Base-by-base conservation (phyloP, 2,797 vertebrate genomes). In the Leptodactylus fallax region DNA sequence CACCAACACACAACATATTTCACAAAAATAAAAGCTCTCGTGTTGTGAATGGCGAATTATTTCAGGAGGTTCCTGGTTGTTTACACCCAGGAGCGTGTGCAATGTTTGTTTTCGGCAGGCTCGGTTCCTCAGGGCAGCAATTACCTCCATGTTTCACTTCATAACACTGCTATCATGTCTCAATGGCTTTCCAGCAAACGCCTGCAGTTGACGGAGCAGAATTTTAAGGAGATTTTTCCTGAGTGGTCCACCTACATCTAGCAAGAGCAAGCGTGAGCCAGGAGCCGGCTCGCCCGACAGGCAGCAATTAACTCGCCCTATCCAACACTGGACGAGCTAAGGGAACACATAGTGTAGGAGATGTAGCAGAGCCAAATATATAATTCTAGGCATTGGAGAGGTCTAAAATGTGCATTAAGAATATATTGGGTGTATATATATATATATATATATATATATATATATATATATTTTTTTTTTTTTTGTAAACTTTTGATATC, bases 161-260 rank as follows among this genome's bases (percentile, higher is more conserved):
- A 76, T 47, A 87, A 76, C 79, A 81, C n/a, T 60, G 9, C 81
- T 7, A 72, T 71, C 81, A 58, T 51, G 53, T 56, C 67, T 83
- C 60, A 56, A 25, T 36, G 83, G 53, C 23, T 61, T 36, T 45
- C 85, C 65, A 60, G 76, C 76, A 85, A 53, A 23, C 23, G 76
- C 84, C 16, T 8, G 14, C 11, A 65, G 56, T 67, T 67, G 25
- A 53, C 53, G 72, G 78, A 72, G 49, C 47, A 53, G 69, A 36
- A 86, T 79, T 74, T 56, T 53, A 77, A 53, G 45, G 69, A 17
- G 58, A 36, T 55, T 27, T 79, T n/a, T 19, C 36, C 76, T 25
- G 77, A 84, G 87, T 55, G 71, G 67, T 63, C 63, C 83, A 63
- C 63, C 82, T 85, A 61, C 55, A 85, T 80, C 87, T 85, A 80